These are phyloP conservation scores for Trissonchulus latispiculum DNA, from an alignment of 2,888 invertebrate species.

Conservation along the genomic window DNA sequence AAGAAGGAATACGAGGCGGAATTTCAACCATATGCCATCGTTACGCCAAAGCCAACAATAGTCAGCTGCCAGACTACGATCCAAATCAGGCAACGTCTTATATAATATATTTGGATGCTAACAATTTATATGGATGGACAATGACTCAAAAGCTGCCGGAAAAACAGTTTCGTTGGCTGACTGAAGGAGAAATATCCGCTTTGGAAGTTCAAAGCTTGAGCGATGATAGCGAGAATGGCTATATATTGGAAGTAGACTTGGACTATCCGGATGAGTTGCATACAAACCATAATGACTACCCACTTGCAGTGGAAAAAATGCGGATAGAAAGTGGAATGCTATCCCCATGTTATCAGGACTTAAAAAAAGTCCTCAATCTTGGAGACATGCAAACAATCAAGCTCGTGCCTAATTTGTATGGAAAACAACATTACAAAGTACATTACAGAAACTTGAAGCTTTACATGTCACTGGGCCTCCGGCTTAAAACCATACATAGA, in stretches of 20 bases:
- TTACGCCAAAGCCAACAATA: background rate
- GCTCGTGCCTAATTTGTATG: too few relatives aligned
- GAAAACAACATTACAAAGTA: too few relatives aligned
- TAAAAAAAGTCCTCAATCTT: background rate
- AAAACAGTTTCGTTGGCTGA: background rate
- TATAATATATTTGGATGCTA: too few relatives aligned
- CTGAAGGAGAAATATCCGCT: background rate
- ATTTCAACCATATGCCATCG: background rate
- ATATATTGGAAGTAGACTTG: constrained; percentile 7
- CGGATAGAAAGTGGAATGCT: background rate
- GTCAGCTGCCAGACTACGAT: too few relatives aligned
- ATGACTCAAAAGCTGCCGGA: constrained; percentile 1
- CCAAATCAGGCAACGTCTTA: too few relatives aligned
- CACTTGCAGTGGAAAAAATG: background rate
- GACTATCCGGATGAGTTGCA: background rate
- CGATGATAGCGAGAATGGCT: background rate
- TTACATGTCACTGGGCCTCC: background rate
- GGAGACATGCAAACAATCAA: background rate
- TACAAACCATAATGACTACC: constrained; percentile 1
- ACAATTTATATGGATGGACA: constrained; percentile 5
- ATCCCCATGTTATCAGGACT: background rate
- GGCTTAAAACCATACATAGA: background rate
- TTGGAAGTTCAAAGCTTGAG: background rate
- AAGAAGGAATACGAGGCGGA: constrained; percentile 4
- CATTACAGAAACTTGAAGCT: background rate